Conservation (phyloP, 2,888 invertebrate species). For the Xestoiulus laeticollis region DNA sequence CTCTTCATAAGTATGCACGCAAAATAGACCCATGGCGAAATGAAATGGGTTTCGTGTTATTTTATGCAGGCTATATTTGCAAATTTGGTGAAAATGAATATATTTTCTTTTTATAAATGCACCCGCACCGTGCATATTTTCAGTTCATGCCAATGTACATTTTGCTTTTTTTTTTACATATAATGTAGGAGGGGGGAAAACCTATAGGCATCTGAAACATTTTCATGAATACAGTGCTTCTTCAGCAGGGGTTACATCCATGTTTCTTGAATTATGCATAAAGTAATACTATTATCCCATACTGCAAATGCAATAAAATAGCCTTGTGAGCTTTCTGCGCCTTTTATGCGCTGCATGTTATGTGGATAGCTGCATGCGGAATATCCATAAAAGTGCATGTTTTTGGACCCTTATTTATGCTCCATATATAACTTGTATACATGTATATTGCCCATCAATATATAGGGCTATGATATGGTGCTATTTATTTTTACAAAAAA, state of each 20-base stretch:
- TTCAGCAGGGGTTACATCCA: neutral
- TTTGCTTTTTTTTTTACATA: conserved; percentile 8
- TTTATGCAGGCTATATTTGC: conserved; percentile 15
- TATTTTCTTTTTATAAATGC: conserved; percentile 4
- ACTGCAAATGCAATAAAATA: conserved; percentile 26
- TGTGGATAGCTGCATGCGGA: conserved; percentile 1
- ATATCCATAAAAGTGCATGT: neutral
- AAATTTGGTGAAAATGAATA: neutral
- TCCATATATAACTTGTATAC: neutral
- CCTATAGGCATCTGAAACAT: conserved; percentile 12
- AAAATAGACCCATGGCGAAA: neutral
- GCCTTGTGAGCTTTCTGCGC: conserved; percentile 26
- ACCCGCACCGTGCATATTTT: conserved; percentile 4
- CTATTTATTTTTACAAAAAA: neutral
- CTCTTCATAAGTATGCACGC: conserved; percentile 3
- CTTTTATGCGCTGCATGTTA: neutral
- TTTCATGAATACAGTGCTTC: neutral
- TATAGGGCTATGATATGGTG: neutral
- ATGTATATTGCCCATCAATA: neutral
- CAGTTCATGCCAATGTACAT: neutral
- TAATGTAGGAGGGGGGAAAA: neutral
- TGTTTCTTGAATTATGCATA: conserved; percentile 4
- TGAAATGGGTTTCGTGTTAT: neutral
- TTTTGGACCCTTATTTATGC: neutral
- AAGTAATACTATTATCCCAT: conserved; percentile 26